Conservation (phyloP, 1,140 invertebrate genomes). For the Bombus huntii region DNA sequence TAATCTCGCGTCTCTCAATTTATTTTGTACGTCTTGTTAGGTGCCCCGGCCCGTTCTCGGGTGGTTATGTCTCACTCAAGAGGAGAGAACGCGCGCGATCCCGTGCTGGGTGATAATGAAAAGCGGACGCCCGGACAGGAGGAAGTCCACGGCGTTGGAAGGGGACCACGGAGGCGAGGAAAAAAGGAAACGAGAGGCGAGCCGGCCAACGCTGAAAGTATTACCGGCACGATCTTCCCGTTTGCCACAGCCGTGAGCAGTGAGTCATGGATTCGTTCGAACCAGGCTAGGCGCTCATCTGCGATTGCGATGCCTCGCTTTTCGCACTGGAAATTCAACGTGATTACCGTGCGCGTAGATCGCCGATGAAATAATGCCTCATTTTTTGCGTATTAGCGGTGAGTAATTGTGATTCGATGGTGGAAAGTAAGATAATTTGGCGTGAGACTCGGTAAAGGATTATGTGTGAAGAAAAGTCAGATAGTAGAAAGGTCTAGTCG, state of each 20-base stretch:
- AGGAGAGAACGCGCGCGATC: conserved; percentile 63
- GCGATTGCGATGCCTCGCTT: background rate
- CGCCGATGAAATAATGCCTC: background rate
- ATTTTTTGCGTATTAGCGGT: background rate
- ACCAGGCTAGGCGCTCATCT: background rate
- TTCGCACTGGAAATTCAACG: background rate
- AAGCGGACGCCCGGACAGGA: conserved; percentile 48
- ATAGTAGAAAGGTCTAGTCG: no score
- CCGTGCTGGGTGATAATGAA: conserved; percentile 67
- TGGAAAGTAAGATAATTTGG: background rate
- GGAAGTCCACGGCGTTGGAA: conserved; percentile 9
- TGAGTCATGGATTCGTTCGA: conserved; percentile 21
- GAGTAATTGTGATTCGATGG: background rate
- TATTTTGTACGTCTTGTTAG: conserved; percentile 82
- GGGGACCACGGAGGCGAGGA: background rate
- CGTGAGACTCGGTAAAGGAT: background rate
- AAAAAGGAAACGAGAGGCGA: conserved; percentile 23
- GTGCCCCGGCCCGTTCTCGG: conserved; percentile 68
- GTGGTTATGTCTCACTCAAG: conserved; percentile 76
- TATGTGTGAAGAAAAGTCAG: no score
- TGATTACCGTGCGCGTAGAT: background rate
- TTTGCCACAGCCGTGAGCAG: background rate
- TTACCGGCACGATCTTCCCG: background rate
- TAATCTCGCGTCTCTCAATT: conserved; percentile 82
- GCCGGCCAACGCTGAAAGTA: background rate